A percentile compares a stretch with the other conserved stretches of the same genome.
Evolutionary conservation across 2,113 vertebrate species (phyloP).

Genomic region (Siniperca knerii): DNA sequence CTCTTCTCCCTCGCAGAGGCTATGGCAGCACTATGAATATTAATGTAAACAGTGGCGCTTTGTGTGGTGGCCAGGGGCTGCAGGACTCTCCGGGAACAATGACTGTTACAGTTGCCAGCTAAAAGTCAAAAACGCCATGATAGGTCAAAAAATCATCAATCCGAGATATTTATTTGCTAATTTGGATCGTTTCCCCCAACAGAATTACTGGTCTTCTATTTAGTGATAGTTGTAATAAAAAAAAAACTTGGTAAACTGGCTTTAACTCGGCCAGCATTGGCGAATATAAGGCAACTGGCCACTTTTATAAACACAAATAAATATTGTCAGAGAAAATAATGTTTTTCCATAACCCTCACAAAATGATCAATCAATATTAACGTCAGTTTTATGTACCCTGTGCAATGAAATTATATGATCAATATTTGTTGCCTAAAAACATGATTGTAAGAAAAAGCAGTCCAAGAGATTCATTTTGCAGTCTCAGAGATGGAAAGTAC

Average conservation of each 20-base stretch:
- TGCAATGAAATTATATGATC: background rate
- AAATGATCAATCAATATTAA: background rate
- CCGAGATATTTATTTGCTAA: background rate
- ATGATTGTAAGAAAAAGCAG: background rate
- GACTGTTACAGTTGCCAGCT: slow-evolving; percentile 80
- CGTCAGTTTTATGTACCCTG: background rate
- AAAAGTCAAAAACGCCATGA: slow-evolving; percentile 56
- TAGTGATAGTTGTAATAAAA: slow-evolving; percentile 2
- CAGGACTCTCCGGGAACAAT: slow-evolving; percentile 86
- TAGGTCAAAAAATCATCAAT: slow-evolving; percentile 24
- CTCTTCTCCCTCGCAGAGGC: slow-evolving; percentile 84
- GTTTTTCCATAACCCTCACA: background rate
- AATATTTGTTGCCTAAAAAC: background rate
- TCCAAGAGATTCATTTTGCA: background rate
- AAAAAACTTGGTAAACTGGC: background rate
- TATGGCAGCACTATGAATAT: slow-evolving; percentile 89
- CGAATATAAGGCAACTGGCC: background rate
- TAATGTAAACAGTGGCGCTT: slow-evolving; percentile 90
- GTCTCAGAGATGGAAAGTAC: slow-evolving; percentile 5
- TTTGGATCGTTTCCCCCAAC: background rate
- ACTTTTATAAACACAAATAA: background rate
- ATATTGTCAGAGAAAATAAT: background rate
- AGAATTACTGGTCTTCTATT: background rate
- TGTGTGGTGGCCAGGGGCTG: slow-evolving; percentile 85
- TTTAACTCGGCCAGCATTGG: background rate